Evolutionary conservation across 2,797 vertebrate species (phyloP).

Genomic region (Protosalanx chinensis): DNA sequence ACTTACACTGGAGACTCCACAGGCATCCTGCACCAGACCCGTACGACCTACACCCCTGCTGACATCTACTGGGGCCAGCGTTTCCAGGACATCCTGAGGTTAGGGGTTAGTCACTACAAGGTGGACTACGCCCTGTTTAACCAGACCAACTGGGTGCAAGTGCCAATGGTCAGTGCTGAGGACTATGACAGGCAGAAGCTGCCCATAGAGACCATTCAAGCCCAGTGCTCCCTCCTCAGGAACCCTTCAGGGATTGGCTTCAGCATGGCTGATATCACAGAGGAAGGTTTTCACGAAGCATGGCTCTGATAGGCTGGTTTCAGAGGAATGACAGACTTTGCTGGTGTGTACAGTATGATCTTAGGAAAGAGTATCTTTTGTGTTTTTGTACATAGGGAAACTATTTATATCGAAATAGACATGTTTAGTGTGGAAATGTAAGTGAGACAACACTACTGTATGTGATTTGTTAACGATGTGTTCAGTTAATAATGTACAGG

Average conservation of each 20-base stretch:
- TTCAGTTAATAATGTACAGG: not conserved
- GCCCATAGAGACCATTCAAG: conserved; percentile 12
- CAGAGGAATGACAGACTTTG: not conserved
- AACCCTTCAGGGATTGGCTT: conserved; percentile 13
- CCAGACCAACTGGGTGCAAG: conserved; percentile 80
- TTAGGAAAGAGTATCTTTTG: not conserved
- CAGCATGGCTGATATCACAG: conserved; percentile 17
- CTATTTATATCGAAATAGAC: not conserved
- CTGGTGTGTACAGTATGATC: not conserved
- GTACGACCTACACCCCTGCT: conserved; percentile 82
- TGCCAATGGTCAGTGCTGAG: conserved; percentile 83
- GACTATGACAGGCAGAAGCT: conserved; percentile 63
- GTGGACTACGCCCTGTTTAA: conserved; percentile 90
- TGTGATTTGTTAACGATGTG: not conserved
- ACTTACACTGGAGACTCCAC: conserved; percentile 92
- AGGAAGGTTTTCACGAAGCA: conserved; percentile 51
- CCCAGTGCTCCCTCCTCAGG: not conserved
- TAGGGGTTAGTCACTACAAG: conserved; percentile 82
- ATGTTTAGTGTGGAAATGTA: not conserved
- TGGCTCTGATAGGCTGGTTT: conserved; percentile 18
- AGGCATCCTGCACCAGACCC: conserved; percentile 90
- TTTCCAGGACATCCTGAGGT: conserved; percentile 84
- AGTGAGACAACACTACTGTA: not conserved
- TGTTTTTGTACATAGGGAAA: not conserved
- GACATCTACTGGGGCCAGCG: conserved; percentile 93